A percentile compares a stretch with the other conserved stretches of the same genome.
These are phyloP conservation scores for Cirrhinus mrigala DNA, from an alignment of 2,797 vertebrate genomes.

Conservation along the genomic window DNA sequence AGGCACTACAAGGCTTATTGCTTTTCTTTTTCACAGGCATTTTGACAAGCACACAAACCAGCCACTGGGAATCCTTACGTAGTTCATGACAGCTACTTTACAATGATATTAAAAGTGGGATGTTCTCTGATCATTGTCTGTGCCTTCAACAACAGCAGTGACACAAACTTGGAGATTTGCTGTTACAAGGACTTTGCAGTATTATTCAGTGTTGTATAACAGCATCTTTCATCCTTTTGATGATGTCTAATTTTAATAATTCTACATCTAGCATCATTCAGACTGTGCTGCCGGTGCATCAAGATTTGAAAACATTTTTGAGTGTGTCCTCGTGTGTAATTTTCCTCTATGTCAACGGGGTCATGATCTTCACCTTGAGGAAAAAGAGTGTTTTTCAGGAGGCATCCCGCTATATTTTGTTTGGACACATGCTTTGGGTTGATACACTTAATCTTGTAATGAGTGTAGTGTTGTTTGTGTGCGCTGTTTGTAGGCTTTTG, in stretches of 20 bases:
- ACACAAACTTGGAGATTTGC: not conserved
- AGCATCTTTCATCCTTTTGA: not conserved
- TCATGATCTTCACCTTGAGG: slow-evolving; percentile 70
- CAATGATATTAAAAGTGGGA: slow-evolving; percentile 2
- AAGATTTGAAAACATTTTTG: slow-evolving; percentile 5
- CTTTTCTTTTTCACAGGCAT: no score
- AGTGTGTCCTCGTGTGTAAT: slow-evolving; percentile 11
- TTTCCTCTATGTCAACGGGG: slow-evolving; percentile 52
- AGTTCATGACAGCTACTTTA: not conserved
- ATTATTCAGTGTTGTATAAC: slow-evolving; percentile 3
- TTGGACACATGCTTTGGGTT: slow-evolving; percentile 70
- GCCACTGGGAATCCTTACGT: not conserved
- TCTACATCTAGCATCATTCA: not conserved
- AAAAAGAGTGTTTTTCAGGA: slow-evolving; percentile 66
- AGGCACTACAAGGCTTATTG: no score
- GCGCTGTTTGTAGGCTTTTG: slow-evolving; percentile 49
- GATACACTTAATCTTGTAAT: slow-evolving; percentile 10
- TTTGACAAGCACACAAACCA: not conserved
- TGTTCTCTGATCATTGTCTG: not conserved
- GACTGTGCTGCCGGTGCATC: not conserved
- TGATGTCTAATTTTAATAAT: not conserved
- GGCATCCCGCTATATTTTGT: slow-evolving; percentile 70
- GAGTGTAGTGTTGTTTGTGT: slow-evolving; percentile 59
- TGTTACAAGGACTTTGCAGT: not conserved
- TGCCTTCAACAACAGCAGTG: not conserved